Evolutionary conservation across 2,113 vertebrate genomes (phyloP).

Genomic region (Herpailurus yagouaroundi): DNA sequence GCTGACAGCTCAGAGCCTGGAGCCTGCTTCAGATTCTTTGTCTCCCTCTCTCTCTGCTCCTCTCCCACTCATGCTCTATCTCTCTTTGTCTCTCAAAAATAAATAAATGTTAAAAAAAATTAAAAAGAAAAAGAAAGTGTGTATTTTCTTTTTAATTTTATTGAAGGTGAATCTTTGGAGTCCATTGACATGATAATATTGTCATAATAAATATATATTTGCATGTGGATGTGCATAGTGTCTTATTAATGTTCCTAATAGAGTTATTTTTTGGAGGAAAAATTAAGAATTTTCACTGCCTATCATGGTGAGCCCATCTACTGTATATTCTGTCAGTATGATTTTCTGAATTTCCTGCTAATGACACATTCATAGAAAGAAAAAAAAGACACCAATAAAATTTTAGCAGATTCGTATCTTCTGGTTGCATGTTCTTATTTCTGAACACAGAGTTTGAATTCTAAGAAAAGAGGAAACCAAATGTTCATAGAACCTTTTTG

Average conservation of each 20-base stretch:
- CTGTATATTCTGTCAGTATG: neutral
- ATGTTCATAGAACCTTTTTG: neutral
- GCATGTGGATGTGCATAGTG: neutral
- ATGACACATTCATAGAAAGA: neutral
- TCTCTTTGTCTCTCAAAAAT: too few species aligned
- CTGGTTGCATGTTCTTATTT: slow-evolving; percentile 12
- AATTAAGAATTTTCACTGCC: neutral
- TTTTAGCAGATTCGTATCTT: neutral
- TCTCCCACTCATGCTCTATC: too few species aligned
- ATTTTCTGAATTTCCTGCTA: slow-evolving; percentile 11
- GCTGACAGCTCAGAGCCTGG: too few species aligned
- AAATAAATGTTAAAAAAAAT: too few species aligned
- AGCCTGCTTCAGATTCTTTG: too few species aligned
- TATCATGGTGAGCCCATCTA: neutral
- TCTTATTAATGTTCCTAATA: neutral
- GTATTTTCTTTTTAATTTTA: neutral
- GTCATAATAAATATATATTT: neutral
- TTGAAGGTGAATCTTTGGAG: neutral
- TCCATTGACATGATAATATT: neutral
- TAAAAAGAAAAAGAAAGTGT: neutral
- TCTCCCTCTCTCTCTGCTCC: too few species aligned
- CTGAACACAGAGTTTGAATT: slow-evolving; percentile 42
- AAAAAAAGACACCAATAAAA: neutral
- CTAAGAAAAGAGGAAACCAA: slow-evolving; percentile 40
- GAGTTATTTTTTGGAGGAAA: neutral